Evolutionary conservation across 2,888 invertebrate genomes (phyloP).

Genomic region (Macrosoma leucophasiata): DNA sequence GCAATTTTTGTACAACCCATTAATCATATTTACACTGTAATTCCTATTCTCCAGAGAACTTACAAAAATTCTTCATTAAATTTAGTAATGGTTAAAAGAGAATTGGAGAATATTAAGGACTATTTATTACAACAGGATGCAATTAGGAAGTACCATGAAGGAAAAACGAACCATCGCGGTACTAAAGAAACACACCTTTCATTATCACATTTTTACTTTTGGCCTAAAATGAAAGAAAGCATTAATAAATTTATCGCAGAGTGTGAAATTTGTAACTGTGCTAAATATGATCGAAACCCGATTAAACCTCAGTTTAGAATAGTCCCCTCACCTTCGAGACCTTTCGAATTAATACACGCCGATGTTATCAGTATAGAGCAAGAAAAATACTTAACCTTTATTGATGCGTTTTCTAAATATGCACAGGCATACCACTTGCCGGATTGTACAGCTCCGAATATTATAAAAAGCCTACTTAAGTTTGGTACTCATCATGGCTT

Average conservation of each 20-base stretch:
- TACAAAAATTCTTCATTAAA: slow-evolving; percentile 25
- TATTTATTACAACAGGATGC: slow-evolving; percentile 18
- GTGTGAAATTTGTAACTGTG: slow-evolving; percentile 5
- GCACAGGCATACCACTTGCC: slow-evolving; percentile 1
- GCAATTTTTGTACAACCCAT: slow-evolving; percentile 2
- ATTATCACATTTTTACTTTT: slow-evolving; percentile 5
- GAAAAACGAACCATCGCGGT: slow-evolving; percentile 27
- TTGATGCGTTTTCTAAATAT: slow-evolving; percentile 2
- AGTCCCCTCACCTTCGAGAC: slow-evolving; percentile 8
- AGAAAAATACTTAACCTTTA: not conserved
- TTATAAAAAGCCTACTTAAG: slow-evolving; percentile 8
- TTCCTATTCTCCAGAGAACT: slow-evolving; percentile 23
- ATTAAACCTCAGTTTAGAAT: slow-evolving; percentile 4
- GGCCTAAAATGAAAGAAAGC: slow-evolving; percentile 6
- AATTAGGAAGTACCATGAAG: slow-evolving; percentile 25
- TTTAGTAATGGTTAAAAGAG: slow-evolving; percentile 18
- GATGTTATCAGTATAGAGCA: slow-evolving; percentile 8
- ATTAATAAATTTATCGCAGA: slow-evolving; percentile 6
- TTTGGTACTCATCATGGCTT: slow-evolving; percentile 11
- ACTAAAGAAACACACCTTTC: slow-evolving; percentile 23
- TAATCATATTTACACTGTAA: slow-evolving; percentile 1
- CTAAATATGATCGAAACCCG: slow-evolving; percentile 15
- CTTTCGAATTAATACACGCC: slow-evolving; percentile 10
- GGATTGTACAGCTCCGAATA: slow-evolving; percentile 6
- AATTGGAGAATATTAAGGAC: slow-evolving; percentile 14